These are phyloP conservation scores for Glaucomys volans DNA, from an alignment of 2,113 vertebrate species.

Conservation along the genomic window DNA sequence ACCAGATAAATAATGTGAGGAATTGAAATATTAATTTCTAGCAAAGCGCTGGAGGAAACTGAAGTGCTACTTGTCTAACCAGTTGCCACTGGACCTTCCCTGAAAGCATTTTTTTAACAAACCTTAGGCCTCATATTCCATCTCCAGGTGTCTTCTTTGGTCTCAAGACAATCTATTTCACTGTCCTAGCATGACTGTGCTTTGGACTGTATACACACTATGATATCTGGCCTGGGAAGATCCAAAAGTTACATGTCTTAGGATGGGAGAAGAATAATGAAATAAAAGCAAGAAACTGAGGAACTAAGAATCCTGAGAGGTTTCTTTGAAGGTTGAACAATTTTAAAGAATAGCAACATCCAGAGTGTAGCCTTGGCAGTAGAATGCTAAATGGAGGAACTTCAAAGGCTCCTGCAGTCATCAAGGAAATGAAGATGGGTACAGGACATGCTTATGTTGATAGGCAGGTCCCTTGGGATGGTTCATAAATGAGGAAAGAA, in stretches of 20 bases:
- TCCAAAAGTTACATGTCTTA: neutral
- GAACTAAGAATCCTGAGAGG: neutral
- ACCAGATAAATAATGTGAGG: neutral
- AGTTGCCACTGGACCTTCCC: neutral
- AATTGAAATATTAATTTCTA: neutral
- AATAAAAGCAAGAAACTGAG: neutral
- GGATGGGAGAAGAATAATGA: neutral
- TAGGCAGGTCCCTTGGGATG: neutral
- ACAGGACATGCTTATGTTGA: accelerated
- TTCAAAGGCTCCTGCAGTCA: neutral
- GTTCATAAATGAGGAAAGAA: neutral
- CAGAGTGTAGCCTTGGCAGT: neutral
- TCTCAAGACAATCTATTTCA: neutral
- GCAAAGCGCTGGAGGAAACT: neutral
- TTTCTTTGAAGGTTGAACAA: neutral
- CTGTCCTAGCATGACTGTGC: neutral
- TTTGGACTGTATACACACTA: neutral
- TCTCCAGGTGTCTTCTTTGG: neutral
- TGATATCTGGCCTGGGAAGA: neutral
- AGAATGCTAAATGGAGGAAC: neutral
- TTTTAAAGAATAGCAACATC: neutral
- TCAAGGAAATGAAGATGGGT: accelerated
- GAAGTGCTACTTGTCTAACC: neutral
- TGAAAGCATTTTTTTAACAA: neutral
- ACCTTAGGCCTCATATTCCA: neutral